phyloP scores from a whole-genome alignment of 1,140 invertebrate genomes.

The Drosophila subobscura region DNA sequence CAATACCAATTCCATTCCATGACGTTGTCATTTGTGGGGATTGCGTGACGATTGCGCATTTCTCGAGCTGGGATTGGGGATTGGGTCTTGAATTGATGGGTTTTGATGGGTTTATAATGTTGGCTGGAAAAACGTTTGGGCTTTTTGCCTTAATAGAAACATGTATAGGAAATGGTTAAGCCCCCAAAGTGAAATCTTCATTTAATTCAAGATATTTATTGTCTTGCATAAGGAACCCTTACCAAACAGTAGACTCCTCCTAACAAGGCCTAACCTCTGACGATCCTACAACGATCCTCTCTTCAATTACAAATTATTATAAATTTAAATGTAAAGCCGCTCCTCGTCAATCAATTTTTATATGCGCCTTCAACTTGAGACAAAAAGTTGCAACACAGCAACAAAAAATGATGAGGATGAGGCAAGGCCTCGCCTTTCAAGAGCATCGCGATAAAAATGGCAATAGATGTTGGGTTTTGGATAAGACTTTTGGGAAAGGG shows the following conservation, averaged over 20 bases:
- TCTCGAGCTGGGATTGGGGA: constrained; percentile 34
- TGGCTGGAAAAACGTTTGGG: not conserved
- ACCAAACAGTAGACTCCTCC: not conserved
- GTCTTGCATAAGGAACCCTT: constrained; percentile 26
- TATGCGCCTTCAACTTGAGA: constrained; percentile 75
- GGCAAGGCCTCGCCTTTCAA: constrained; percentile 56
- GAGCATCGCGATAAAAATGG: constrained; percentile 68
- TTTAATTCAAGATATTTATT: constrained; percentile 10
- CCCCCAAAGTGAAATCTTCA: constrained; percentile 11
- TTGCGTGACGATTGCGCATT: constrained; percentile 61
- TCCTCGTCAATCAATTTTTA: constrained; percentile 54
- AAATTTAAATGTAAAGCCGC: constrained; percentile 38
- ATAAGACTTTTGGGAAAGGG: constrained; percentile 8
- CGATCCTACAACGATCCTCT: constrained; percentile 14
- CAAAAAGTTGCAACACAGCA: constrained; percentile 15
- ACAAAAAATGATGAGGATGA: constrained; percentile 29
- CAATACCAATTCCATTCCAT: constrained; percentile 31
- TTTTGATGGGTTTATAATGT: constrained; percentile 62
- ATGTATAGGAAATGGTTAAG: too few species aligned
- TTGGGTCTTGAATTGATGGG: constrained; percentile 53
- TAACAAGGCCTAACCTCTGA: constrained; percentile 11
- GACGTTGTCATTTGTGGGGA: constrained; percentile 56
- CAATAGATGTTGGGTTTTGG: constrained; percentile 20
- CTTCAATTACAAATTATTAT: constrained; percentile 32
- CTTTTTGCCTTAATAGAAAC: too few species aligned